Evolutionary conservation across 2,113 vertebrate genomes (phyloP).

Genomic region (Onychostoma macrolepis): DNA sequence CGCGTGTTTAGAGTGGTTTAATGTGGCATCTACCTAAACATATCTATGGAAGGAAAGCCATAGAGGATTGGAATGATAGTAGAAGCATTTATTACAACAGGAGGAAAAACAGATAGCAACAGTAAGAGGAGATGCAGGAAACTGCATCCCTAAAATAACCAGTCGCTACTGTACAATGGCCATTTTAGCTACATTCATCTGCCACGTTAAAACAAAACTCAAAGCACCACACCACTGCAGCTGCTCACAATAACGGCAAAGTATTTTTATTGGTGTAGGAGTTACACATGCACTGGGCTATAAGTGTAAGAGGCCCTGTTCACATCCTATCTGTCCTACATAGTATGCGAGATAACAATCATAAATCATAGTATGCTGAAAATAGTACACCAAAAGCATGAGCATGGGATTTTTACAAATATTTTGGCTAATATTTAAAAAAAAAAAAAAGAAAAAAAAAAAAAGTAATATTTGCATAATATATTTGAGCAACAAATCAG

Average conservation of each 20-base stretch:
- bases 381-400: neutral
- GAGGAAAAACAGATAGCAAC: neutral
- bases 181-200: neutral
- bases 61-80: neutral
- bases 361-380: neutral
- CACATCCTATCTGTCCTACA: neutral
- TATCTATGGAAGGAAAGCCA: neutral
- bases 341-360: neutral
- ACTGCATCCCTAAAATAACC: neutral
- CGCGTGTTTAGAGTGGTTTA: too few species aligned
- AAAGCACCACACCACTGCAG: neutral
- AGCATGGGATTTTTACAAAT: neutral
- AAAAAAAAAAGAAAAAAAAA: too few species aligned
- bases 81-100: neutral
- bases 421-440: neutral
- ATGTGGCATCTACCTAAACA: neutral
- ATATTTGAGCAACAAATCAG: too few species aligned
- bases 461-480: too few species aligned
- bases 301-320: neutral
- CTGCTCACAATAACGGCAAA: neutral
- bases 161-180: neutral
- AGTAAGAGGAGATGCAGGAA: neutral
- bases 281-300: neutral
- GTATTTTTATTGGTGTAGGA: constrained; percentile 2
- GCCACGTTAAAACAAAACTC: neutral